Percentiles rank a stretch among this genome's conserved stretches.
These are phyloP conservation scores for Rachycentron canadum DNA, from an alignment of 2,797 vertebrate genomes.

Conservation along the genomic window DNA sequence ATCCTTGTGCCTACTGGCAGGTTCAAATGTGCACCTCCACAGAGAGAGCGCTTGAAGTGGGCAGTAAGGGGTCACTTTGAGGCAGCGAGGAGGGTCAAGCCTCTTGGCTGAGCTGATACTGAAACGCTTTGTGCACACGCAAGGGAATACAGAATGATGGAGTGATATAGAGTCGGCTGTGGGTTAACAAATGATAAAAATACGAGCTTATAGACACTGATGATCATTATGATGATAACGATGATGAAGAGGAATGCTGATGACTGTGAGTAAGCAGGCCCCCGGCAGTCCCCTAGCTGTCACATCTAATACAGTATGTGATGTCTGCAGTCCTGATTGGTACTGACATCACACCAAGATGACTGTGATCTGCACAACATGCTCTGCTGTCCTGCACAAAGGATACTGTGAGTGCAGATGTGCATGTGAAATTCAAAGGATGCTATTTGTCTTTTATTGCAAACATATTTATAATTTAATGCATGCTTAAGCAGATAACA, in stretches of 20 bases:
- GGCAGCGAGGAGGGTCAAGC: slow-evolving; percentile 30
- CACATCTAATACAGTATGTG: slow-evolving; percentile 83
- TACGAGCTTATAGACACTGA: slow-evolving; percentile 77
- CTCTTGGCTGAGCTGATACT: slow-evolving; percentile 50
- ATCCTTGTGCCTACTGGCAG: slow-evolving; percentile 50
- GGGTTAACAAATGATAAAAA: slow-evolving; percentile 71
- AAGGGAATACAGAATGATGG: slow-evolving; percentile 46
- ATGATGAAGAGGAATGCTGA: slow-evolving; percentile 84
- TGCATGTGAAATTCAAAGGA: slow-evolving; percentile 66
- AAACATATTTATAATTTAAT: slow-evolving; percentile 52
- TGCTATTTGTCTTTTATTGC: slow-evolving; percentile 34
- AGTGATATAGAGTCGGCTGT: slow-evolving; percentile 45
- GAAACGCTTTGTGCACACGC: slow-evolving; percentile 43
- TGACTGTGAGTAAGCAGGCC: slow-evolving; percentile 86
- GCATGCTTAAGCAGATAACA: slow-evolving; percentile 33
- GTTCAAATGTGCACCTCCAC: slow-evolving; percentile 43
- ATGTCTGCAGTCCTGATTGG: slow-evolving; percentile 81
- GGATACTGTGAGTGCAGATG: slow-evolving; percentile 72
- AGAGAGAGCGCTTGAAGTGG: slow-evolving; percentile 54
- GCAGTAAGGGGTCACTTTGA: slow-evolving; percentile 58
- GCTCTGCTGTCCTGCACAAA: slow-evolving; percentile 81
- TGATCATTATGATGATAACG: slow-evolving; percentile 80
- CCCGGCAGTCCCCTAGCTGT: slow-evolving; percentile 81
- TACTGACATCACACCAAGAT: slow-evolving; percentile 83
- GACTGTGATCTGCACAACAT: slow-evolving; percentile 85